Evolutionary conservation across 2,113 vertebrate species (phyloP), one percentile per base, ranked within the genome.

Genomic region (Oreotrochilus melanogaster): DNA sequence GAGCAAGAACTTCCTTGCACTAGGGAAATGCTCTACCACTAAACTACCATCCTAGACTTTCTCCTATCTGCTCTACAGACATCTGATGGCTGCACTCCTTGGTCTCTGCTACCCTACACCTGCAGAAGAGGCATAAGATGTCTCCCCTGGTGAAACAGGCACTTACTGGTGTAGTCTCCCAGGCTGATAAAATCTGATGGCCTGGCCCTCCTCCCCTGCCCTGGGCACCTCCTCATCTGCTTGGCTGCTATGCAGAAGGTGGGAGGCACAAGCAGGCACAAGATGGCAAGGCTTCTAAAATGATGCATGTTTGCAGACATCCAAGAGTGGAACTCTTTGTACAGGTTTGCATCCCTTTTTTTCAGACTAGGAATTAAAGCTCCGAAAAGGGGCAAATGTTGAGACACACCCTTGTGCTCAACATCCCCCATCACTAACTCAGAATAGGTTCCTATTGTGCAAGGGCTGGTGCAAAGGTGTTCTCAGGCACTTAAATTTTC

Each of bases 241-340:
- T 89, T 11, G 3, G 66, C 39, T 47, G 39, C n/a, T 39, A 14
- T 2, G 15, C 45, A 88, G 58, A 82, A 85, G 23, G 17, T 48
- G 33, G 22, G 19, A 94, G n/a, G 45, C 27, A 79, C 22, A 53
- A 48, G 11, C 62, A 88, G 42, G 60, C 12, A 51, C n/a, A n/a
- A n/a, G 75, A 95, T 89, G 39, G 45, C 45, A 89, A 72, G 27
- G 33, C 18, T 92, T 88, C 70, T 92, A 79, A 86, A 95, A 57
- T 23, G 18, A 27, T 9, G 11, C 13, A 7, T 69, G 25, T 88
- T 90, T 66, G 51, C 25, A 94, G 70, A 73, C 47, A 78, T 50
- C 31, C 17, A 83, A 62, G 78, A 86, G 69, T 90, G 39, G 28
- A 76, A 47, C 19, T 47, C 76, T 83, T 62, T 19, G 83, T 37